Evolutionary conservation across 1,140 invertebrate genomes (phyloP), one percentile per base, ranked within the genome.

Genomic region (Polypedilum vanderplanki): DNA sequence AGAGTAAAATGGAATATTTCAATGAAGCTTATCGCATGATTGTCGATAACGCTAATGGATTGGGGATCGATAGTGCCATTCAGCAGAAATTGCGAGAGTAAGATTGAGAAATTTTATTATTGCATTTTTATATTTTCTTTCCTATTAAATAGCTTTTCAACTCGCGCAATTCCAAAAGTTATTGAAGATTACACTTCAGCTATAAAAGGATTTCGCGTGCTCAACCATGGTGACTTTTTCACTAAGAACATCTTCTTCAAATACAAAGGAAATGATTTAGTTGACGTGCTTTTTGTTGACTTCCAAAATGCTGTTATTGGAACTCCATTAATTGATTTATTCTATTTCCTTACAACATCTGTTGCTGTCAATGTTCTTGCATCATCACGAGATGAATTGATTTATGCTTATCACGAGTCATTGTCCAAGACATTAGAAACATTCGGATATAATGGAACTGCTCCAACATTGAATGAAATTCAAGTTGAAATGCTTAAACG

Each of bases 161-260:
- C 22, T 1, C 10, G 33, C 9, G 22, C 22, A 40, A 2, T 73
- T 7, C 73, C 24, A 73, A 73, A 73, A 73, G 73, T 41, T 9
- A 41, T 73, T 73, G 73, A 73, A 24, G 40, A 40, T 9, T 40
- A 73, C n/a, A 40, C 73, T n/a, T 40, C 15, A 40, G 24, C 24
- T 10, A 40, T 73, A 12, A 73, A 73, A 73, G 73, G 73, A 40
- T 73, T 73, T 41, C 15, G 73, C 12, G 73, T 73, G 1, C 40
- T 73, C 15, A 73, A 73, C 10, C 73, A 73, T 73, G 73, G 73
- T 10, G 73, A 73, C 15, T 73, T 73, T 73, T 73, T n/a, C 7
- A 73, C 73, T 2, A 17, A 7, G 65, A 0, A 22, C 12, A 74
- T 77, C 65, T 73, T 40, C 9, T 75, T 41, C 17, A 46, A 75